These are phyloP conservation scores for Antechinus stuartii DNA, from an alignment of 2,113 vertebrate genomes.

Conservation along the genomic window DNA sequence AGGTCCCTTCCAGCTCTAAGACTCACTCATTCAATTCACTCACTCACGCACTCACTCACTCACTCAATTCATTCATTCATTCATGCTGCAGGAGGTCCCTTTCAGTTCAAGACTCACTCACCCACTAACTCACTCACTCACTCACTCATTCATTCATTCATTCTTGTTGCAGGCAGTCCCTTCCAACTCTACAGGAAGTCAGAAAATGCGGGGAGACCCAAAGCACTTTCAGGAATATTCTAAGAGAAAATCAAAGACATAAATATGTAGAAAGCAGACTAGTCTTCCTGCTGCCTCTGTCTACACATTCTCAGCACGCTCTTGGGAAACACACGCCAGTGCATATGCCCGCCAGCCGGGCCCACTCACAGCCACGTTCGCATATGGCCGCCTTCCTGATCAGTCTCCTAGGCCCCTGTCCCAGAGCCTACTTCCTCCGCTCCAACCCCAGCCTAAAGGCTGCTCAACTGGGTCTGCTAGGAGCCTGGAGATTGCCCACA, in stretches of 20 bases:
- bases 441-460: neutral
- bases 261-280: neutral
- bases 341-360: neutral
- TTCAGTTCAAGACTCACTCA: too few species aligned
- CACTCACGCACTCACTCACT: too few species aligned
- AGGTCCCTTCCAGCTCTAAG: too few species aligned
- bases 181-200: neutral
- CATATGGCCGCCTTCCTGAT: neutral
- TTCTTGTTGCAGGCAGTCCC: neutral
- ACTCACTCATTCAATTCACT: too few species aligned
- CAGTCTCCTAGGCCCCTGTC: neutral
- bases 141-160: neutral
- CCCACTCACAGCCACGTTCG: neutral
- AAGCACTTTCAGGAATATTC: neutral
- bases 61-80: too few species aligned
- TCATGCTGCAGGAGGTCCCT: too few species aligned
- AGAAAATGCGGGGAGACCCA: neutral
- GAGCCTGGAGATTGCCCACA: neutral
- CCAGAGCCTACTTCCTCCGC: neutral
- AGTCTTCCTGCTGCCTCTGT: neutral
- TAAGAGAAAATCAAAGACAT: neutral
- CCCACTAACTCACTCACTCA: too few species aligned
- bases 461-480: neutral
- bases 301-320: neutral
- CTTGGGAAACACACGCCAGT: neutral